phyloP scores from a whole-genome alignment of 2,113 vertebrate species.

The Aspiorhynchus laticeps region DNA sequence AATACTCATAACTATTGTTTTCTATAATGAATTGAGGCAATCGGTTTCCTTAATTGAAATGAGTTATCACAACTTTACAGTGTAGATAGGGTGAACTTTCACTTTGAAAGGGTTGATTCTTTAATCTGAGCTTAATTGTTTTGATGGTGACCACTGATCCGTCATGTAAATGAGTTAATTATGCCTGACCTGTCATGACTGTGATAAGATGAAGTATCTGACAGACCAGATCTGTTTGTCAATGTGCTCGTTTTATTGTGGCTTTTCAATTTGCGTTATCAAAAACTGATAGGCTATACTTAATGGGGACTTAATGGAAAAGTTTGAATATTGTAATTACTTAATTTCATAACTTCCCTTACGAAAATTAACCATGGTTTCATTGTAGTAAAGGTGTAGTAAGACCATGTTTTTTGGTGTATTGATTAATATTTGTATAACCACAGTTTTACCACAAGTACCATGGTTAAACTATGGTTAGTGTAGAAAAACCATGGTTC shows the following conservation, averaged over 20 bases:
- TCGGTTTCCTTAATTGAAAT: too few relatives aligned
- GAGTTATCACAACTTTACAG: too few relatives aligned
- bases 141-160: not conserved
- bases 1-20: too few relatives aligned
- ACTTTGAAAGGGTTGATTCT: not conserved
- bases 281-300: not conserved
- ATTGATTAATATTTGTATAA: too few relatives aligned
- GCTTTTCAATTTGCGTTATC: not conserved
- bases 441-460: too few relatives aligned
- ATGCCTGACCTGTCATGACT: not conserved
- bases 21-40: too few relatives aligned
- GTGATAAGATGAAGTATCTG: not conserved
- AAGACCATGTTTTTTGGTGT: too few relatives aligned
- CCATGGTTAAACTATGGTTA: too few relatives aligned
- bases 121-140: not conserved
- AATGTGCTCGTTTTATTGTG: not conserved
- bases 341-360: not conserved
- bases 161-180: not conserved
- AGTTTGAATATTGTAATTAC: not conserved
- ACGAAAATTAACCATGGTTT: too few relatives aligned
- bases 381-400: not conserved
- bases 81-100: not conserved
- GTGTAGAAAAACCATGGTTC: too few relatives aligned
- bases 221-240: not conserved
- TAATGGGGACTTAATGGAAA: not conserved